phyloP scores from a whole-genome alignment of 1,140 invertebrate species.

The Pseudobourletiella spinata region DNA sequence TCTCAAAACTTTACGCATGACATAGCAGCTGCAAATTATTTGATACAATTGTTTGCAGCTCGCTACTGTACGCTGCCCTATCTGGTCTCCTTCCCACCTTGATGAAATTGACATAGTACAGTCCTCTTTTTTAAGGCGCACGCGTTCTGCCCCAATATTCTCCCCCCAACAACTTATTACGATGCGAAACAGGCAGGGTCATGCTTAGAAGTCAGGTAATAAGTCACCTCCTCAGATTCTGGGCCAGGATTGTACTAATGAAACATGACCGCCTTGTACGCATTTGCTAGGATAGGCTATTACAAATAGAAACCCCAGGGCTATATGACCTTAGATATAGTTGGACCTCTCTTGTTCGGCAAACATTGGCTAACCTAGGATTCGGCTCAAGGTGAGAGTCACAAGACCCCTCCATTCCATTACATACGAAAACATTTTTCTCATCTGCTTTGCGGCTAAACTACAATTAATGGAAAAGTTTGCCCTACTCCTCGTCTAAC shows the following conservation, averaged over 20 bases:
- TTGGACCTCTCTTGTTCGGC: not conserved
- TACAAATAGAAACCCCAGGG: not conserved
- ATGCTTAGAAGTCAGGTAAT: not conserved
- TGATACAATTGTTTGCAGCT: not conserved
- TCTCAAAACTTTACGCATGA: not conserved
- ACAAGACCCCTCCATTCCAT: not conserved
- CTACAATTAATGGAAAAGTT: not conserved
- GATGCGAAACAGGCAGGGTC: not conserved
- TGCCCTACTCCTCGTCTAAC: not conserved
- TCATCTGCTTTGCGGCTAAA: not conserved
- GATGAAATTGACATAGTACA: constrained; percentile 12
- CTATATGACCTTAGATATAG: too few relatives aligned
- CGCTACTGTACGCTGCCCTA: constrained; percentile 1
- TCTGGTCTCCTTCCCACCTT: constrained; percentile 2
- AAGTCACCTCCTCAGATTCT: not conserved
- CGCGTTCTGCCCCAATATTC: not conserved
- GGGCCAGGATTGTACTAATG: not conserved
- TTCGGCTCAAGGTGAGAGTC: not conserved
- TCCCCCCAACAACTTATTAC: not conserved
- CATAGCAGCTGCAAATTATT: constrained; percentile 1
- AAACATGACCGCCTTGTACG: not conserved
- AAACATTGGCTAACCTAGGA: not conserved
- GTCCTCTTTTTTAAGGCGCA: not conserved
- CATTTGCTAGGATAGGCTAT: not conserved
- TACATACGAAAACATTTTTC: not conserved